Conservation (phyloP, 2,888 invertebrate genomes). For the Pediacus dermestoides region DNA sequence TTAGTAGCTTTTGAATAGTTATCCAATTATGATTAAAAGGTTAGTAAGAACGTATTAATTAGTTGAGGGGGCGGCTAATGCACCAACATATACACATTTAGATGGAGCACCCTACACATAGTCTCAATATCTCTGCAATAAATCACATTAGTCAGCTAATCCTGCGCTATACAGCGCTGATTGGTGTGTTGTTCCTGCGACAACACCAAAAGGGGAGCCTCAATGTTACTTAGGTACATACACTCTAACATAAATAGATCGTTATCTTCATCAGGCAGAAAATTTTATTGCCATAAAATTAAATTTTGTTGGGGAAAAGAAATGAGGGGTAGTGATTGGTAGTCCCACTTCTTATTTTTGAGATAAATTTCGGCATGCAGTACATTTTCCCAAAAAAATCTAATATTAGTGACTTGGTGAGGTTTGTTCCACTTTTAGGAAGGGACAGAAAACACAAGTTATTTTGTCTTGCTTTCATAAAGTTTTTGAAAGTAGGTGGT, state of each 20-base stretch:
- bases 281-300: conserved; percentile 14
- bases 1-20: conserved; percentile 44
- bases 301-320: not conserved
- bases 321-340: conserved; percentile 11
- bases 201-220: conserved; percentile 20
- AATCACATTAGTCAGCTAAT: conserved; percentile 50
- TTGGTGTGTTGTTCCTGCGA: conserved; percentile 32
- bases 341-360: conserved; percentile 8
- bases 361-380: conserved; percentile 6
- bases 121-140: conserved; percentile 47
- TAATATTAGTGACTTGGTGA: no score
- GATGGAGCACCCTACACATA: conserved; percentile 38
- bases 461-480: no score
- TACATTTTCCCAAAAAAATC: conserved; percentile 1
- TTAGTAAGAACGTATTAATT: conserved; percentile 52
- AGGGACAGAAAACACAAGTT: no score
- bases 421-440: no score
- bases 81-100: conserved; percentile 22
- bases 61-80: conserved; percentile 40
- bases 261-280: conserved; percentile 23
- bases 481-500: no score
- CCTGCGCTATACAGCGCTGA: conserved; percentile 35
- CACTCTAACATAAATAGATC: conserved; percentile 30
- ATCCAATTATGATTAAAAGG: conserved; percentile 54
- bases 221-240: conserved; percentile 27